A percentile compares a stretch with the other conserved stretches of the same genome.
These are phyloP conservation scores for Felis catus DNA, from an alignment of 2,113 vertebrate species.

Conservation along the genomic window DNA sequence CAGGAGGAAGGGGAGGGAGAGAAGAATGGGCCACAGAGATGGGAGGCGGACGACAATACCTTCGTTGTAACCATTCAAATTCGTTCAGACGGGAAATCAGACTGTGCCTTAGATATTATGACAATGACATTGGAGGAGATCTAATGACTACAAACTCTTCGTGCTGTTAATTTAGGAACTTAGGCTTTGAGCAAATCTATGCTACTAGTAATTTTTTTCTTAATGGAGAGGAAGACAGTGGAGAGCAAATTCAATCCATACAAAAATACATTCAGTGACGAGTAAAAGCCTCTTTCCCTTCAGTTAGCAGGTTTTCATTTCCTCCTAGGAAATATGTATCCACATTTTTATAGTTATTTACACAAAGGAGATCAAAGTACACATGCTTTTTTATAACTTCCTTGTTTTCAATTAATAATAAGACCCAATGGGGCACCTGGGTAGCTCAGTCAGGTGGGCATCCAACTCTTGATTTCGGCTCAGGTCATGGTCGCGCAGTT, in stretches of 20 bases:
- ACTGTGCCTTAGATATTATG: not conserved
- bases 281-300: not conserved
- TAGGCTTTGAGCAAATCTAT: not conserved
- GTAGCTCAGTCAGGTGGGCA: no score
- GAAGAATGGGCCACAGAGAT: not conserved
- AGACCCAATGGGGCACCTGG: not conserved
- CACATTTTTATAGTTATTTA: not conserved
- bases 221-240: not conserved
- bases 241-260: not conserved
- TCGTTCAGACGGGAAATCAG: not conserved
- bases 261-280: not conserved
- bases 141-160: not conserved
- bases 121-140: not conserved
- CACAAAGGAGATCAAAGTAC: not conserved
- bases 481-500: no score
- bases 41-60: not conserved
- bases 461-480: no score
- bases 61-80: not conserved
- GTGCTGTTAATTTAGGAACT: constrained; percentile 23
- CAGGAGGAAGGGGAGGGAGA: not conserved
- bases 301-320: not conserved
- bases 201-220: not conserved
- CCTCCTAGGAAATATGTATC: not conserved
- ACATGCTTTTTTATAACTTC: not conserved
- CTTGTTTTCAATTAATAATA: not conserved